Conservation (phyloP, 2,888 invertebrate genomes). For the Cerceris ruficornis region DNA sequence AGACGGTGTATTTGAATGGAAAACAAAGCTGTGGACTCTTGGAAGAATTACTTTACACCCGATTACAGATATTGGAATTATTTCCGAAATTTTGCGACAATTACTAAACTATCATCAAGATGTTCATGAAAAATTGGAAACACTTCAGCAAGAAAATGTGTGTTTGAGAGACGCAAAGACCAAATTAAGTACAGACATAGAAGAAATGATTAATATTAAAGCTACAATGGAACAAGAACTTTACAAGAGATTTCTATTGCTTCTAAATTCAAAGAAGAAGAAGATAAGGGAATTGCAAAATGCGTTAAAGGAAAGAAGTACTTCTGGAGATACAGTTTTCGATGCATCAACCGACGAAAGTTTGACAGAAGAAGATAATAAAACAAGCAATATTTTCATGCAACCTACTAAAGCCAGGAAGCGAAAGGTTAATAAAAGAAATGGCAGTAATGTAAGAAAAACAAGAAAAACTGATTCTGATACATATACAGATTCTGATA, state of each 20-base stretch:
- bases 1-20: slow-evolving; percentile 63
- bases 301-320: slow-evolving; percentile 31
- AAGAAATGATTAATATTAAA: slow-evolving; percentile 62
- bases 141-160: slow-evolving; percentile 45
- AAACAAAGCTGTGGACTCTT: slow-evolving; percentile 59
- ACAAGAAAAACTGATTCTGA: slow-evolving; percentile 1
- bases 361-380: slow-evolving; percentile 38
- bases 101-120: slow-evolving; percentile 43
- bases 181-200: slow-evolving; percentile 48
- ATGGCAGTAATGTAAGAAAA: background rate
- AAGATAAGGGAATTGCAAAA: slow-evolving; percentile 65
- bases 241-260: slow-evolving; percentile 64
- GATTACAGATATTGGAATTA: slow-evolving; percentile 39
- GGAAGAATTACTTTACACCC: slow-evolving; percentile 58
- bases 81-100: slow-evolving; percentile 45
- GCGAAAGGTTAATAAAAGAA: slow-evolving; percentile 1
- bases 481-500: background rate
- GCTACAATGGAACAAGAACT: slow-evolving; percentile 63
- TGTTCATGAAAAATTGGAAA: slow-evolving; percentile 6
- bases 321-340: slow-evolving; percentile 33
- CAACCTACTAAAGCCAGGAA: background rate
- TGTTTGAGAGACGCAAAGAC: slow-evolving; percentile 29
- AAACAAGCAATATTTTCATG: slow-evolving; percentile 3
- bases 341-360: slow-evolving; percentile 60
- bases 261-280: slow-evolving; percentile 72